Evolutionary conservation across 2,113 vertebrate genomes (phyloP).

Genomic region (Tragelaphus scriptus): DNA sequence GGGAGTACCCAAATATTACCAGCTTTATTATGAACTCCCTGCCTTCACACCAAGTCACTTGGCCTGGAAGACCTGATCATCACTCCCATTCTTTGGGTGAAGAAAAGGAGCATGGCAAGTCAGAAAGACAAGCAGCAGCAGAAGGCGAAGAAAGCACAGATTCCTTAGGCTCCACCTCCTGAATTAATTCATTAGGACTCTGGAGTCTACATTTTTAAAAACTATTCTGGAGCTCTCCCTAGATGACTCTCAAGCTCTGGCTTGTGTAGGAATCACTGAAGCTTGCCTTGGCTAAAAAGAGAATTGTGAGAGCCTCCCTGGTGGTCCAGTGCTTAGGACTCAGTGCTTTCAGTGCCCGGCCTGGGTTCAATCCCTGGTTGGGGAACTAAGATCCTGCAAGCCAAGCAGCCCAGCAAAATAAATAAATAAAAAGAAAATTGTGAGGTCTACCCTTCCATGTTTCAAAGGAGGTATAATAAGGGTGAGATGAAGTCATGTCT

Average conservation of each 20-base stretch:
- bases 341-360: background rate
- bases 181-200: background rate
- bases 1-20: background rate
- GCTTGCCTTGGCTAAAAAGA: background rate
- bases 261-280: constrained; percentile 9
- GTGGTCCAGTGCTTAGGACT: background rate
- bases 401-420: background rate
- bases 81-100: background rate
- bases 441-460: background rate
- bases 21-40: background rate
- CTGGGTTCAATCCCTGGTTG: background rate
- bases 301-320: background rate
- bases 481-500: background rate
- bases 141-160: constrained; percentile 5
- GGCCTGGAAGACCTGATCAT: background rate
- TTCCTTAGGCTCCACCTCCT: background rate
- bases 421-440: background rate
- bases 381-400: background rate
- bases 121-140: background rate
- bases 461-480: background rate
- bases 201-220: background rate
- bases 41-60: background rate
- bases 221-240: background rate
- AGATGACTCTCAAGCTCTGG: background rate
- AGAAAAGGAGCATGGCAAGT: background rate